These are phyloP conservation scores for Clivina fossor DNA, from an alignment of 2,888 invertebrate species.

Conservation along the genomic window DNA sequence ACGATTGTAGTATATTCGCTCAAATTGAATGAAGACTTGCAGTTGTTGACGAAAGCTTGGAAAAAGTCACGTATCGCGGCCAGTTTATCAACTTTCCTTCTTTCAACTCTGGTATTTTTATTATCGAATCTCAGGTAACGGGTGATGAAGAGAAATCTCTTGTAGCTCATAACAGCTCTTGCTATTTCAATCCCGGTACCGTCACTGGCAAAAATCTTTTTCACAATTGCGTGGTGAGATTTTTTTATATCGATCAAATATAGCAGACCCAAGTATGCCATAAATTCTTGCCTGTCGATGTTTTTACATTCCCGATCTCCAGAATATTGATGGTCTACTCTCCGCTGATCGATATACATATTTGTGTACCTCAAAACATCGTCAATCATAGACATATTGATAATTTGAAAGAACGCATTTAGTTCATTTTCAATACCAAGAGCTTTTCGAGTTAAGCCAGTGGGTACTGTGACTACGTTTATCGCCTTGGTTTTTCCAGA, in stretches of 20 bases:
- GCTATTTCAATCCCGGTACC: conserved; percentile 36
- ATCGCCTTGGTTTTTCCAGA: too few relatives aligned
- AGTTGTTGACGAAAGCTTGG: background rate
- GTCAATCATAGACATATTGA: conserved; percentile 42
- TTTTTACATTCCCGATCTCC: conserved; percentile 6
- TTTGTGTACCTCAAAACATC: conserved; percentile 9
- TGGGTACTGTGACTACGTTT: too few relatives aligned
- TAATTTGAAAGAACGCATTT: conserved; percentile 32
- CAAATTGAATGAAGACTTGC: background rate
- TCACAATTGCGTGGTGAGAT: conserved; percentile 33
- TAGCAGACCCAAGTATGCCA: conserved; percentile 35
- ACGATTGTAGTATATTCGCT: background rate
- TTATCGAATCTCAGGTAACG: conserved; percentile 38
- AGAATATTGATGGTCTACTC: too few relatives aligned
- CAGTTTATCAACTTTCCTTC: conserved; percentile 17
- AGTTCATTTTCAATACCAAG: conserved; percentile 28
- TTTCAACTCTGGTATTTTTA: conserved; percentile 35
- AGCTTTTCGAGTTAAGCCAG: too few relatives aligned
- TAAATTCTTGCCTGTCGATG: background rate
- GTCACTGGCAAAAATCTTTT: conserved; percentile 35
- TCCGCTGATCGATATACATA: too few relatives aligned
- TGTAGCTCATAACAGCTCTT: conserved; percentile 37
- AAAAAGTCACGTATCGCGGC: conserved; percentile 19
- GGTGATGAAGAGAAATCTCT: conserved; percentile 37
- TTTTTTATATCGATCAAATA: conserved; percentile 34